phyloP scores from a whole-genome alignment of 2,797 vertebrate genomes.

The Podarcis lilfordi region DNA sequence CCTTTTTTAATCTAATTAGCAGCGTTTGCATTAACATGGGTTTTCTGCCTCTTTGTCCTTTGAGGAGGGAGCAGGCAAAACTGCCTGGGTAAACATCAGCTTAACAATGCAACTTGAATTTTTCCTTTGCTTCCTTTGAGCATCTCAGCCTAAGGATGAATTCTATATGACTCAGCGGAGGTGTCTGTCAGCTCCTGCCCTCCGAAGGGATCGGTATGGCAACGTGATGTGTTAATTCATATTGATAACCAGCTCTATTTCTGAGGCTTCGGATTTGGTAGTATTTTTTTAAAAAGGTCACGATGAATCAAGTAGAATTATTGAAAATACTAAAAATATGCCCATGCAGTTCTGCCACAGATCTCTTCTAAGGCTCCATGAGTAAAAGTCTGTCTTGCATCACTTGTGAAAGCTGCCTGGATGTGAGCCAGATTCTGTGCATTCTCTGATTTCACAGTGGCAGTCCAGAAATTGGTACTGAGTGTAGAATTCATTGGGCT shows the following conservation, averaged over 20 bases:
- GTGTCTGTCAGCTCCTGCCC: background rate
- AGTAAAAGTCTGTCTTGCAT: background rate
- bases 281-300: background rate
- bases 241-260: background rate
- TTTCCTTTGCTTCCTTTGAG: background rate
- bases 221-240: background rate
- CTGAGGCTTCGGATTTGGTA: background rate
- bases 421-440: background rate
- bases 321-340: background rate
- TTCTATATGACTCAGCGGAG: background rate
- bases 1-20: slow-evolving; percentile 11
- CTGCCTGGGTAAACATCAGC: background rate
- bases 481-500: background rate
- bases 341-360: background rate
- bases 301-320: slow-evolving; percentile 5
- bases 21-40: background rate
- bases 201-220: background rate
- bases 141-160: background rate
- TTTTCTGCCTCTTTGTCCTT: background rate
- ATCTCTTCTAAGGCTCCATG: background rate
- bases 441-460: background rate
- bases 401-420: background rate
- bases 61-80: background rate
- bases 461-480: background rate
- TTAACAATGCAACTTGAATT: background rate